Conservation (phyloP, 1,140 invertebrate genomes). For the Heliothis subflexa region DNA sequence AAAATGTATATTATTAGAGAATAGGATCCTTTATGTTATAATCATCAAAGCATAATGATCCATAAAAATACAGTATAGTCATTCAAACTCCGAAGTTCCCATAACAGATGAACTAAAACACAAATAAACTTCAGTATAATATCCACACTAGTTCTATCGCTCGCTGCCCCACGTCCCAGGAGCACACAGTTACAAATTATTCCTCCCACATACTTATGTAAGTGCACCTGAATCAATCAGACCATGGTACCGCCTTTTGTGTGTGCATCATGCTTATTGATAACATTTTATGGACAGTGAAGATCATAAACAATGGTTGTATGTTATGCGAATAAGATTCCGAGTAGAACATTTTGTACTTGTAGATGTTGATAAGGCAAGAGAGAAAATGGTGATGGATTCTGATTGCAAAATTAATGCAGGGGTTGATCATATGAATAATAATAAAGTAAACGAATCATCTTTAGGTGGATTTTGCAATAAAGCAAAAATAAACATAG, state of each 20-base stretch:
- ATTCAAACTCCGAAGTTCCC: background rate
- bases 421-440: background rate
- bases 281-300: conserved; percentile 64
- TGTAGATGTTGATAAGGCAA: background rate
- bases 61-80: too few relatives aligned
- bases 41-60: too few relatives aligned
- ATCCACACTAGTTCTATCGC: conserved; percentile 60
- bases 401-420: too few relatives aligned
- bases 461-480: background rate
- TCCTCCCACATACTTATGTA: conserved; percentile 79
- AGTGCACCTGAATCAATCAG: conserved; percentile 83
- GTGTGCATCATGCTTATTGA: conserved; percentile 70
- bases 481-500: background rate
- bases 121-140: conserved; percentile 1
- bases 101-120: background rate
- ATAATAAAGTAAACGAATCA: background rate
- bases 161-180: conserved; percentile 56
- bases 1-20: too few relatives aligned
- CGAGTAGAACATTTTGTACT: background rate
- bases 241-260: conserved; percentile 73
- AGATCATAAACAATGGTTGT: conserved; percentile 47
- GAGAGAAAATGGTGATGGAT: too few relatives aligned
- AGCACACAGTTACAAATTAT: conserved; percentile 78
- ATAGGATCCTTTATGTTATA: too few relatives aligned
- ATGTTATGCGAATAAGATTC: conserved; percentile 29